A percentile compares a stretch with the other conserved stretches of the same genome.
phyloP scores from a whole-genome alignment of 2,888 invertebrate genomes.

The Drosophila prostipennis region DNA sequence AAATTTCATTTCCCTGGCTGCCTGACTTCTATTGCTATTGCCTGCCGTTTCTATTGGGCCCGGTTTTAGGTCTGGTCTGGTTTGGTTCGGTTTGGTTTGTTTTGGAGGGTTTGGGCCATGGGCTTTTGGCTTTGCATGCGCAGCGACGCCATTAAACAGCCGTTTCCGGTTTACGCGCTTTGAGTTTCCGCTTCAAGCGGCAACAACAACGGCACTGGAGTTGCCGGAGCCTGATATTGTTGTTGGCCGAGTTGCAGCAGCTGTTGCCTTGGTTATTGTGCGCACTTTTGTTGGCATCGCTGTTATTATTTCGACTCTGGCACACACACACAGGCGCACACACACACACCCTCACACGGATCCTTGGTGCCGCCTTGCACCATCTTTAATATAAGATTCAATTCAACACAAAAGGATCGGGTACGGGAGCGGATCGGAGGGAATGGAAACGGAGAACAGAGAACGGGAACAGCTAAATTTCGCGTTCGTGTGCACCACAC shows the following conservation, averaged over 20 bases:
- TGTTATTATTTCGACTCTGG: conserved; percentile 69
- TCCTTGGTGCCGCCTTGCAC: conserved; percentile 59
- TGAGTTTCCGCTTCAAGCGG: conserved; percentile 76
- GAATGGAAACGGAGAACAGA: background rate
- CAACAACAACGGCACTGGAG: conserved; percentile 51
- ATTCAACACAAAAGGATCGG: conserved; percentile 60
- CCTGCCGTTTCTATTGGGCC: conserved; percentile 26
- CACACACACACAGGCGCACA: conserved; percentile 43
- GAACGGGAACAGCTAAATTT: conserved; percentile 40
- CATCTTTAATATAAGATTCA: conserved; percentile 78
- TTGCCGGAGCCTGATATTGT: conserved; percentile 57
- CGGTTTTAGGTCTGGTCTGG: conserved; percentile 13
- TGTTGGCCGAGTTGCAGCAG: conserved; percentile 72
- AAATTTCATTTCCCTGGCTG: conserved; percentile 73
- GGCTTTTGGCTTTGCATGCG: conserved; percentile 60
- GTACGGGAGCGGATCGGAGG: conserved; percentile 9
- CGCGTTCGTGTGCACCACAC: conserved; percentile 45
- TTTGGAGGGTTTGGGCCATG: conserved; percentile 5
- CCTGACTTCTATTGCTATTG: conserved; percentile 30
- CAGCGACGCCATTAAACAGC: conserved; percentile 75
- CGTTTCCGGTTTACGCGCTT: conserved; percentile 79
- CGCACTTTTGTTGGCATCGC: conserved; percentile 66
- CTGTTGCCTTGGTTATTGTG: conserved; percentile 75
- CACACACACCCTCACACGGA: conserved; percentile 29
- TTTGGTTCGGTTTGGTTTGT: conserved; percentile 2